Evolutionary conservation across 2,797 vertebrate genomes (phyloP).

Genomic region (Crax fasciolata): DNA sequence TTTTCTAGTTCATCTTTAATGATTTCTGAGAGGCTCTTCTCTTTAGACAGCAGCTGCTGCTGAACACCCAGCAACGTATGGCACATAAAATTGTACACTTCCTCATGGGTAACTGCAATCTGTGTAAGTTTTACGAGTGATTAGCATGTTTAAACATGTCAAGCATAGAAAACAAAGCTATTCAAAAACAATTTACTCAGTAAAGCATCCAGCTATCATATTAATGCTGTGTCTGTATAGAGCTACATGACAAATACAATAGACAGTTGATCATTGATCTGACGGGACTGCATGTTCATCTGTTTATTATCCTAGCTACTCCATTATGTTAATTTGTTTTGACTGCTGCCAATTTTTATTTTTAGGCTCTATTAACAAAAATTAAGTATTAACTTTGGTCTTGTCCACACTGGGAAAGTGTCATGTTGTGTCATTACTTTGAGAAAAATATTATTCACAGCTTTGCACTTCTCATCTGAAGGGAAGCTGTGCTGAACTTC

Average conservation of each 20-base stretch:
- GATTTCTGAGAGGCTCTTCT: conserved; percentile 84
- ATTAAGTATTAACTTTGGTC: background rate
- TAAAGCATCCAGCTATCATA: background rate
- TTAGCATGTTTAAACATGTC: background rate
- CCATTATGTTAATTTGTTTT: background rate
- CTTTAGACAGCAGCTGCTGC: conserved; percentile 83
- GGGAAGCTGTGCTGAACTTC: background rate
- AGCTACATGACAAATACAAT: background rate
- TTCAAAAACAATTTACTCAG: background rate
- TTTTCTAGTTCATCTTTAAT: conserved; percentile 80
- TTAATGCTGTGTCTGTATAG: background rate
- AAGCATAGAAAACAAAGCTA: background rate
- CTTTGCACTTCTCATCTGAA: background rate
- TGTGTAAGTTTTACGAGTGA: conserved; percentile 73
- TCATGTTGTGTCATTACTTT: background rate
- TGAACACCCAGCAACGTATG: conserved; percentile 91
- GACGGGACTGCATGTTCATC: background rate
- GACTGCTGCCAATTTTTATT: background rate
- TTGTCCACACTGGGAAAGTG: background rate
- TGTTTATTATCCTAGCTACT: background rate
- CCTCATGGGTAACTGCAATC: conserved; percentile 85
- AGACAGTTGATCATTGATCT: rapidly evolving
- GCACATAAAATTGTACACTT: conserved; percentile 86
- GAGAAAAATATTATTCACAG: background rate
- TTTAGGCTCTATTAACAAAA: background rate